These are phyloP conservation scores for Electrophaes corylata DNA, from an alignment of 2,888 invertebrate genomes.

Conservation along the genomic window DNA sequence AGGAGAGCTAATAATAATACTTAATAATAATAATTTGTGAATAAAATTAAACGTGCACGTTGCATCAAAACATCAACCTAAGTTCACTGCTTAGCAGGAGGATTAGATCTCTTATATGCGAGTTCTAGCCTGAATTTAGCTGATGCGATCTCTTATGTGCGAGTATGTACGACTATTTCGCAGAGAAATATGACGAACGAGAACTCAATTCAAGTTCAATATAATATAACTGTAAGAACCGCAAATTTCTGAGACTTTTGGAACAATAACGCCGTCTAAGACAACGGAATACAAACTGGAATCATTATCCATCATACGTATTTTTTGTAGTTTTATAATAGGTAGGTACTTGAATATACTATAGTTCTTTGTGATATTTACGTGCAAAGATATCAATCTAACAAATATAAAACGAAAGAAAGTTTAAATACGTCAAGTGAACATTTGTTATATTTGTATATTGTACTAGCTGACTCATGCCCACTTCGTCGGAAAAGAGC, in stretches of 20 bases:
- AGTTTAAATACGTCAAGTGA: too few relatives aligned
- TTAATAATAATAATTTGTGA: too few relatives aligned
- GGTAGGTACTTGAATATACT: not conserved
- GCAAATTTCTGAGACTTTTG: slow-evolving; percentile 22
- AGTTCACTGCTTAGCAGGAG: too few relatives aligned
- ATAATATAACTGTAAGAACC: slow-evolving; percentile 18
- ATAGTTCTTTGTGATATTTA: not conserved
- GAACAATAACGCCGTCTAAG: slow-evolving; percentile 11
- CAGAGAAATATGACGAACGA: slow-evolving; percentile 13
- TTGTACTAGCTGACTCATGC: too few relatives aligned
- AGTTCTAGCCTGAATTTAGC: too few relatives aligned
- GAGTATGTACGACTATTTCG: slow-evolving; percentile 7
- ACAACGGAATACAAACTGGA: slow-evolving; percentile 20
- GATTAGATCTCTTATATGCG: too few relatives aligned
- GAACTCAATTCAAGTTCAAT: slow-evolving; percentile 15
- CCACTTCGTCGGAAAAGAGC: too few relatives aligned
- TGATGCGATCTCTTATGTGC: too few relatives aligned
- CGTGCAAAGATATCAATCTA: not conserved
- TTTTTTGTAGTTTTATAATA: not conserved
- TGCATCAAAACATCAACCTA: too few relatives aligned
- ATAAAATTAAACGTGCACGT: too few relatives aligned
- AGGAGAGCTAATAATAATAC: too few relatives aligned
- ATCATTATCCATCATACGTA: slow-evolving; percentile 16
- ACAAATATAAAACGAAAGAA: not conserved
- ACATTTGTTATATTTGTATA: too few relatives aligned